Evolutionary conservation across 2,797 vertebrate species (phyloP), one percentile per base, ranked within the genome.

Genomic region (Meriones psammophilus): DNA sequence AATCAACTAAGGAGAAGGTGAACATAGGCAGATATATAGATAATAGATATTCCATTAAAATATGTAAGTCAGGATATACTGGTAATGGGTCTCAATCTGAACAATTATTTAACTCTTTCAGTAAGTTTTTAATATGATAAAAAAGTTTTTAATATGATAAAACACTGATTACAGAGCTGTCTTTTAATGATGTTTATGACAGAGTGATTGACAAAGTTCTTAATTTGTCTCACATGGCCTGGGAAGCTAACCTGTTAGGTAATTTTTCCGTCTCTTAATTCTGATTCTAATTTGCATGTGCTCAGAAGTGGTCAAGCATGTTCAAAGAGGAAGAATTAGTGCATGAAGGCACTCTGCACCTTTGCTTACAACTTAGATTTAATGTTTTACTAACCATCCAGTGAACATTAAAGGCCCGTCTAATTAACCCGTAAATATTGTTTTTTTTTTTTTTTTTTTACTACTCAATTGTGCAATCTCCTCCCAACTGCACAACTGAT

Each of bases 281-380:
- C 90, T 91, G 81, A 93, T 95, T 98, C 95, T 62, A 97, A 81
- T 96, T 95, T 98, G 98, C 98, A 98, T 98, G 98, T 97, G 97
- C 97, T 96, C 94, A 98, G 73, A 95, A 69, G 74, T 92, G 96
- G 91, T 94, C 96, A 96, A 95, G 93, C 96, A 96, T 30, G 68
- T 94, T 93, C 95, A 96, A 96, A 96, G 98, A 62, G 8, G 94
- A 90, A 85, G 83, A 79, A 17, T 80, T 94, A 92, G 68, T 9
- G 87, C 91, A 97, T 97, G 98, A 92, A 88, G 95, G 77, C 62
- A 84, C 85, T 79, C 69, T 94, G 90, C 79, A 0, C 0, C 97
- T 97, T 94, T 84, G 85, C 88, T 73, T 89, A 91, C 85, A 62
- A 89, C 89, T 50, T 84, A 68, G 89, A 87, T 62, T 5, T 56